These are phyloP conservation scores for Numenius phaeopus DNA, from an alignment of 2,797 vertebrate species.

Conservation along the genomic window DNA sequence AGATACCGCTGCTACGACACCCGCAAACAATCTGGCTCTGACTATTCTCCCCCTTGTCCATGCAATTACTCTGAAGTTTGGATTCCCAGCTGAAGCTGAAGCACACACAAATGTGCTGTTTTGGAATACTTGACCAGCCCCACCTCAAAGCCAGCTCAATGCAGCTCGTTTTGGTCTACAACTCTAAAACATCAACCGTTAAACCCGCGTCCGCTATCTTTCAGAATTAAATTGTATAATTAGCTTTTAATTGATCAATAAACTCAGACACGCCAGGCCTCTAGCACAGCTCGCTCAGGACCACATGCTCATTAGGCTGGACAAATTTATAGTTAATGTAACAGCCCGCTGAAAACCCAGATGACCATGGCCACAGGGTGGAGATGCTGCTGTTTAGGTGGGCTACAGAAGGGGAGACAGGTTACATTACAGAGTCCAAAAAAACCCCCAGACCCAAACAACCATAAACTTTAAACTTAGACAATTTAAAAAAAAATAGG, in stretches of 20 bases:
- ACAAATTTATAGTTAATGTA: background rate
- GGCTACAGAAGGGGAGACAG: background rate
- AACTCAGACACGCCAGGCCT: fast-evolving
- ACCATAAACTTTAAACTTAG: background rate
- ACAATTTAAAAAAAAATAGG: background rate
- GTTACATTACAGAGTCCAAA: background rate
- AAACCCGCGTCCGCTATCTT: background rate
- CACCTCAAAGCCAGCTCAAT: fast-evolving
- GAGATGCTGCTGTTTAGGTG: background rate
- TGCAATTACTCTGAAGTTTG: background rate
- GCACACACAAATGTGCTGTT: background rate
- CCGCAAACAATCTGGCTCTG: background rate
- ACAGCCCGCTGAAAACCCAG: background rate
- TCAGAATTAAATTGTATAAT: background rate
- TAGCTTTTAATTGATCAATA: background rate
- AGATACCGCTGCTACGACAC: background rate
- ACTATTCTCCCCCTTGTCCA: background rate
- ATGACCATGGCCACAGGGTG: background rate
- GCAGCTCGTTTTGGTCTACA: background rate
- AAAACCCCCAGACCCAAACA: background rate
- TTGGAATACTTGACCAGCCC: background rate
- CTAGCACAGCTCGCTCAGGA: background rate
- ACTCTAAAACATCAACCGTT: background rate
- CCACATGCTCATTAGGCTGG: background rate
- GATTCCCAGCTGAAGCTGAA: background rate